Percentiles rank a stretch among this genome's conserved stretches.
These are phyloP conservation scores for Trissolcus japonicus DNA, from an alignment of 2,888 invertebrate species.

Conservation along the genomic window DNA sequence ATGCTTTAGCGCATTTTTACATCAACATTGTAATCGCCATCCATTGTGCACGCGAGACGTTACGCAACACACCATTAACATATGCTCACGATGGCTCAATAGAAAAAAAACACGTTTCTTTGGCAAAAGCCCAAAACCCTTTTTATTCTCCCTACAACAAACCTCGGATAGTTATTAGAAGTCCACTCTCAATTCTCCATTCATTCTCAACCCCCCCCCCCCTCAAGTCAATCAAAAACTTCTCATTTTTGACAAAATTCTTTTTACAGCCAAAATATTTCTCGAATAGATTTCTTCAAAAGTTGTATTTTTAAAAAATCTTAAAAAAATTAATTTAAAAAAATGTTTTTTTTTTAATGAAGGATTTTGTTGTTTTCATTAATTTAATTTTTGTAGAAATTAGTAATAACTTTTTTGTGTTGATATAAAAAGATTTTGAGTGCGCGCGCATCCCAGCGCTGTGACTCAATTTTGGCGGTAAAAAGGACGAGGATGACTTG, in stretches of 20 bases:
- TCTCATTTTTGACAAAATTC: background rate
- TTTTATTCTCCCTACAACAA: constrained; percentile 27
- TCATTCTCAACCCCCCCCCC: background rate
- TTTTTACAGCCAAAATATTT: background rate
- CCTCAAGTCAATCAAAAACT: too few relatives aligned
- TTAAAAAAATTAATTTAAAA: too few relatives aligned
- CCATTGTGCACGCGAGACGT: constrained; percentile 31
- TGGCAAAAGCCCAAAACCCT: constrained; percentile 36
- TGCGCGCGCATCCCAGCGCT: constrained; percentile 7
- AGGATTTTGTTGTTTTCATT: constrained; percentile 1
- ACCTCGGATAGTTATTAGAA: constrained; percentile 28
- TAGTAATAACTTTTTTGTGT: too few relatives aligned
- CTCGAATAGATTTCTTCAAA: too few relatives aligned
- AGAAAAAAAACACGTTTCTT: constrained; percentile 43
- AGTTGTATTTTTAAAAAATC: too few relatives aligned
- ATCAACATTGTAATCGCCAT: constrained; percentile 23
- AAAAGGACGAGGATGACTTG: constrained; percentile 23
- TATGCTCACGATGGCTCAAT: constrained; percentile 27
- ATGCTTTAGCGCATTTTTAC: constrained; percentile 32
- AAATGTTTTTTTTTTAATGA: too few relatives aligned
- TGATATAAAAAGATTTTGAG: too few relatives aligned
- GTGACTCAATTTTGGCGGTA: constrained; percentile 5
- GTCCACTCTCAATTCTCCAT: constrained; percentile 22
- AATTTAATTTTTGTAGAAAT: background rate
- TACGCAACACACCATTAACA: constrained; percentile 35